Evolutionary conservation across 2,113 vertebrate genomes (phyloP).

Genomic region (Telmatochromis brachygnathus): DNA sequence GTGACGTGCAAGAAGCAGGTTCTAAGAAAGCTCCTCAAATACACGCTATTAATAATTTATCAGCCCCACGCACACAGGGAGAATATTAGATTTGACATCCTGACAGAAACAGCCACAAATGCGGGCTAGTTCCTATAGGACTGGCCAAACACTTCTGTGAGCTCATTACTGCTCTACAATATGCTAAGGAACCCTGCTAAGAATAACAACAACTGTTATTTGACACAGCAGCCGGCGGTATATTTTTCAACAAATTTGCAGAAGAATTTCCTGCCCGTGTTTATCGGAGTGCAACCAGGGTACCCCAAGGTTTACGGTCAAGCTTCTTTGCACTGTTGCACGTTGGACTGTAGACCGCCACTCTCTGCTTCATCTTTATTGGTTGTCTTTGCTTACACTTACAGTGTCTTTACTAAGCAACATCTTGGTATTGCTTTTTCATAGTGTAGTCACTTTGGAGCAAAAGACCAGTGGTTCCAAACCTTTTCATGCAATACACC

Average conservation of each 20-base stretch:
- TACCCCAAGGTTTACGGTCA: neutral
- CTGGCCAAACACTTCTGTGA: neutral
- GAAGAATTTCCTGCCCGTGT: neutral
- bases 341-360: neutral
- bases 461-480: neutral
- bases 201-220: neutral
- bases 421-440: neutral
- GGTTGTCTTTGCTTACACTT: neutral
- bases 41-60: slow-evolving; percentile 56
- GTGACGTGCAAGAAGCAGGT: slow-evolving; percentile 38
- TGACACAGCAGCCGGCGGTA: neutral
- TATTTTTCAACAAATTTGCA: neutral
- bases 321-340: neutral
- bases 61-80: slow-evolving; percentile 10
- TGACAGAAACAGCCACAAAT: slow-evolving; percentile 41
- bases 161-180: slow-evolving; percentile 12
- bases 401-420: neutral
- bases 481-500: neutral
- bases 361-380: neutral
- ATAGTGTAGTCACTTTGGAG: neutral
- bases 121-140: slow-evolving; percentile 14
- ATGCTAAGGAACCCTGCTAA: neutral
- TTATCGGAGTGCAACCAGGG: neutral
- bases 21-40: slow-evolving; percentile 66
- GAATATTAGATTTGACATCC: slow-evolving; percentile 55